Conservation (phyloP, 1,140 invertebrate species). For the Euwallacea similis region DNA sequence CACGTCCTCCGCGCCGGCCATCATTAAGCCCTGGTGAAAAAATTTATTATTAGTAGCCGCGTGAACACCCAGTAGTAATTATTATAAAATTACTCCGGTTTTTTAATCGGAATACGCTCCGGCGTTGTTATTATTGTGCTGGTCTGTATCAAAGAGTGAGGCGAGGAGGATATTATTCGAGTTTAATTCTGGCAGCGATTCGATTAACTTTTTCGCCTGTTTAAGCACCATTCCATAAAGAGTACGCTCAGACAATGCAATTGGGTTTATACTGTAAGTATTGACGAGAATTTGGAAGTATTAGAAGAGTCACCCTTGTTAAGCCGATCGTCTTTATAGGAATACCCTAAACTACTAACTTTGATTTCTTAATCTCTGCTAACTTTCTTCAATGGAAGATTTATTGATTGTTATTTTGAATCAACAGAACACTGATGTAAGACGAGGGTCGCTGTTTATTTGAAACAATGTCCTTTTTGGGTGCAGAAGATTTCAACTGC, state of each 20-base stretch:
- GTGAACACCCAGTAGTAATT: conserved; percentile 36
- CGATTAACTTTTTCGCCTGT: background rate
- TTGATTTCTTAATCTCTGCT: no score
- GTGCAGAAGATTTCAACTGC: no score
- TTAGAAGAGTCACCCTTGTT: no score
- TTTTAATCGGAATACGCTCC: conserved; percentile 15
- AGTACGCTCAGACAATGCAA: background rate
- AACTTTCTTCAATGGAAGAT: no score
- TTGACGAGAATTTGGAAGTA: no score
- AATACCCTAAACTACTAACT: no score
- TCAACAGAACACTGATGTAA: no score
- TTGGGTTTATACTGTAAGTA: no score
- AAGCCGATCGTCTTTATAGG: no score
- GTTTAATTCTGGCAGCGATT: background rate
- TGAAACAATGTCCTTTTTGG: no score
- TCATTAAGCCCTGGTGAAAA: conserved; percentile 27
- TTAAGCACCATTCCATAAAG: background rate
- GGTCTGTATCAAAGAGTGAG: background rate
- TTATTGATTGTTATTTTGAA: no score
- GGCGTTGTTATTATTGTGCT: background rate
- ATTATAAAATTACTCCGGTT: conserved; percentile 32
- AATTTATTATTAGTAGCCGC: conserved; percentile 33
- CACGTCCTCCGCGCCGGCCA: conserved; percentile 26
- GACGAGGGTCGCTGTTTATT: no score
- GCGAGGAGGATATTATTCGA: background rate